Evolutionary conservation across 2,113 vertebrate species (phyloP), one percentile per base, ranked within the genome.

Genomic region (Coptodon rendalli): DNA sequence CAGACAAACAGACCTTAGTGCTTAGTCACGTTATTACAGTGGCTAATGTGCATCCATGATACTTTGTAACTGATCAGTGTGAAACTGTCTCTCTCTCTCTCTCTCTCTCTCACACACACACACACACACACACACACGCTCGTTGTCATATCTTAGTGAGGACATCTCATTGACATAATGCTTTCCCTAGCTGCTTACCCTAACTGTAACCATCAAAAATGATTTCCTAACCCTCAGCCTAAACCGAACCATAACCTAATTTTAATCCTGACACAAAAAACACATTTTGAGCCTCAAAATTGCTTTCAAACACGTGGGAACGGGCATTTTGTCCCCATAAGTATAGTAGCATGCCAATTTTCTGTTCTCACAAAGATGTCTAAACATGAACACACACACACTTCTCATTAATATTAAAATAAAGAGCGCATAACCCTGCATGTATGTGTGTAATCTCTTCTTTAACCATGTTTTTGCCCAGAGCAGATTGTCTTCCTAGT

Each of bases 401-500:
- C 22, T 73, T 45, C 22, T 45, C 45, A 27, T 10, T 45, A 45
- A 27, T 27, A 19, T 48, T 17, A 43, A 71, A 71, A 24, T 71
- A 71, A 71, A 29, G 0, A 76, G 7, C 6, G 3, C 52, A 22
- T 22, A 19, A 48, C 14, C 9, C n/a, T 7, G 48, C 5, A 1
- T 13, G 29, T 68, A 29, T 71, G 59, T 22, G 29, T 40, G 53
- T 40, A 71, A 82, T 81, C 43, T 81, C 57, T 63, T 73, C 71
- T 83, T 63, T 22, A 63, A n/a, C 82, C 43, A 45, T 68, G 57
- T 31, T 78, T 52, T 82, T 31, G 87, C 94, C 86, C 12, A 24
- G 14, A 84, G 89, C 66, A 82, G 57, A 34, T 22, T 71, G 24
- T 89, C 78, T 88, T 91, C 73, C 81, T 59, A 43, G 31, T 79